phyloP scores from a whole-genome alignment of 2,888 invertebrate genomes.

The Caenorhabditis japonica region DNA sequence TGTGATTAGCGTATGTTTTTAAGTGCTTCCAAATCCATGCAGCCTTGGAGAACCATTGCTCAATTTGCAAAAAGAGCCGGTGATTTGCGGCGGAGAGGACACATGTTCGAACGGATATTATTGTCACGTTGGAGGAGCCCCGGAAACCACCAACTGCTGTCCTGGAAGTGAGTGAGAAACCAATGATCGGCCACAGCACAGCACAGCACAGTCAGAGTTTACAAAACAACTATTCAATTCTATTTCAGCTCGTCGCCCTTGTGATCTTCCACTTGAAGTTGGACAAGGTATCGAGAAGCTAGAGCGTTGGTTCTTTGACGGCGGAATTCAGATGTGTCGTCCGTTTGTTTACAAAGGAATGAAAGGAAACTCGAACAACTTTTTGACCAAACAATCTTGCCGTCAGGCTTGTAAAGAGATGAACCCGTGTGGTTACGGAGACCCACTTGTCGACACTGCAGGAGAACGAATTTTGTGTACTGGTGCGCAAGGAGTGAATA shows the following conservation, averaged over 20 bases:
- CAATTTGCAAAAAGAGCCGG: slow-evolving; percentile 67
- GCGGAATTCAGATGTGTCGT: slow-evolving; percentile 67
- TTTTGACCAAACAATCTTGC: slow-evolving; percentile 69
- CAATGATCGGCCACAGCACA: too few species aligned
- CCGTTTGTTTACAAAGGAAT: slow-evolving; percentile 68
- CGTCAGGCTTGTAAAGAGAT: slow-evolving; percentile 69
- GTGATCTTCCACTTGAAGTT: slow-evolving; percentile 62
- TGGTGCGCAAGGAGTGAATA: slow-evolving; percentile 59
- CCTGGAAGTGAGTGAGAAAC: slow-evolving; percentile 75
- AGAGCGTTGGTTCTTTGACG: slow-evolving; percentile 69
- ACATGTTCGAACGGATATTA: slow-evolving; percentile 72
- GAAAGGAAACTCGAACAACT: slow-evolving; percentile 73
- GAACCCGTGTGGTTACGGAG: slow-evolving; percentile 73
- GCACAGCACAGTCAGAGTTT: too few species aligned
- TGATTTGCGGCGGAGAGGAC: slow-evolving; percentile 75
- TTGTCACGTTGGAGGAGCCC: slow-evolving; percentile 75
- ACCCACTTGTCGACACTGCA: slow-evolving; percentile 65
- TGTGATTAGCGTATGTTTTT: slow-evolving; percentile 21
- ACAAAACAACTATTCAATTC: background rate
- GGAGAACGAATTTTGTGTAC: slow-evolving; percentile 69
- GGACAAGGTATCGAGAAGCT: slow-evolving; percentile 67
- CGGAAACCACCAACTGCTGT: slow-evolving; percentile 76
- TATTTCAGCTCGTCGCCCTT: slow-evolving; percentile 61
- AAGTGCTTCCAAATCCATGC: slow-evolving; percentile 74
- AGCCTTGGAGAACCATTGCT: slow-evolving; percentile 74